Evolutionary conservation across 2,113 vertebrate genomes (phyloP), one percentile per base, ranked within the genome.

Genomic region (Atrichornis clamosus): DNA sequence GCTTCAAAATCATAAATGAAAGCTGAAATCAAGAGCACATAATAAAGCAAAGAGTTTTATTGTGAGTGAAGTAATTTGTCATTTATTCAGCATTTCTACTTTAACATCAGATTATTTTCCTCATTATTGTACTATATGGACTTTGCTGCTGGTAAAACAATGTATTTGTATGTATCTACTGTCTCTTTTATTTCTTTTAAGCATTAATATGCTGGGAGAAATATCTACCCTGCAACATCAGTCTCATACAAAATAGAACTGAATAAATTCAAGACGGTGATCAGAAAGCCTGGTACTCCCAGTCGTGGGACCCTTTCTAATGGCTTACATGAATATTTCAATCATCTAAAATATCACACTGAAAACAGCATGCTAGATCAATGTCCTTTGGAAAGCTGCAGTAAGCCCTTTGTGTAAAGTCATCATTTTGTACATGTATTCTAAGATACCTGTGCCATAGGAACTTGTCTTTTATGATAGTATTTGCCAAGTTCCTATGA

Each of bases 251-350:
- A 84, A 96, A 81, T 23, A 81, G 26, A 64, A 93, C 69, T 46
- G 5, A 89, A 88, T 89, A 92, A 92, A 94, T 68, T 82, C 56
- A 96, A 92, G 67, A 80, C 2, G 9, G 37, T 74, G 86, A 84
- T 93, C 70, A 87, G 44, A 97, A 96, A 95, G 22, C 50, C 22
- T 68, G 59, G 55, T 69, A 44, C 42, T 89, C 69, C 73, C 73
- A 94, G 21, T 75, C 87, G 64, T 90, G 79, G 83, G 87, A 91
- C 16, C 27, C 30, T 93, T 97, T 93, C n/a, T 94, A 95, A 93
- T 77, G 81, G 69, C 46, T 83, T 91, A 91, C 73, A 87, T 96
- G 88, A 96, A 97, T 97, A 97, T 97, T 98, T 97, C 87, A 97
- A 37, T 96, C 77, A 94, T 62, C 59, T 95, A 87, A 97, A 97